A percentile compares a stretch with the other conserved stretches of the same genome.
These are phyloP conservation scores for Romanogobio albipinnatus DNA, from an alignment of 2,113 vertebrate species.

Conservation along the genomic window DNA sequence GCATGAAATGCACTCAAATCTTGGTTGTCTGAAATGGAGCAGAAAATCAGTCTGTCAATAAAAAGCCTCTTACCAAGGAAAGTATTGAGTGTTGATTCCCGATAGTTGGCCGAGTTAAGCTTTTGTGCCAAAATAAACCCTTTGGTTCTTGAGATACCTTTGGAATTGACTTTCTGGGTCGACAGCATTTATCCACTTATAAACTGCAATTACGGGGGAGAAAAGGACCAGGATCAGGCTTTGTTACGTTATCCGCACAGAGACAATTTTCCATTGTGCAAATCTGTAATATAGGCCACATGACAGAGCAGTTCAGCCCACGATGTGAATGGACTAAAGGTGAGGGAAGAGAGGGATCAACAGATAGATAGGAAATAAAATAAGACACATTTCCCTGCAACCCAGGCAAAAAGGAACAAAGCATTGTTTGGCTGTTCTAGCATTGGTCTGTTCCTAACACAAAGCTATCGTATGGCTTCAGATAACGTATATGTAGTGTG, in stretches of 20 bases:
- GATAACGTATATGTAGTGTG: not conserved
- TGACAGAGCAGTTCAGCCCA: constrained; percentile 7
- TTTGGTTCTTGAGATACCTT: constrained; percentile 39
- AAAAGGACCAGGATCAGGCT: constrained; percentile 55
- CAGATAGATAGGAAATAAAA: not conserved
- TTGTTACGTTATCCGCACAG: constrained; percentile 54
- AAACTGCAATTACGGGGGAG: constrained; percentile 63
- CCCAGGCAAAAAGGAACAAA: constrained; percentile 1
- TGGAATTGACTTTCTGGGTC: constrained; percentile 39
- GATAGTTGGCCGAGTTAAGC: not conserved
- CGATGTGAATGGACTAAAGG: not conserved
- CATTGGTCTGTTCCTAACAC: not conserved
- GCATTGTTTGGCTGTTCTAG: constrained; percentile 6
- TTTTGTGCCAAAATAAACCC: constrained; percentile 16
- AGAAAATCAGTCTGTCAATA: constrained; percentile 15
- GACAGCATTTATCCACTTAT: constrained; percentile 55
- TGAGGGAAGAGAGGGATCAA: constrained; percentile 9
- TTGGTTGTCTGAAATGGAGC: constrained; percentile 7
- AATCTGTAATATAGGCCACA: constrained; percentile 58
- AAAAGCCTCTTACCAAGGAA: not conserved
- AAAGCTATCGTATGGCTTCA: not conserved
- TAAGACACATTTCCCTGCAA: constrained; percentile 7
- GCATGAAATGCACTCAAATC: not conserved
- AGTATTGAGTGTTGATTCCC: not conserved
- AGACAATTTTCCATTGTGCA: constrained; percentile 56